A percentile compares a stretch with the other conserved stretches of the same genome.
These are phyloP conservation scores for Drosophila kohkoa DNA, from an alignment of 1,140 invertebrate species.

Conservation along the genomic window DNA sequence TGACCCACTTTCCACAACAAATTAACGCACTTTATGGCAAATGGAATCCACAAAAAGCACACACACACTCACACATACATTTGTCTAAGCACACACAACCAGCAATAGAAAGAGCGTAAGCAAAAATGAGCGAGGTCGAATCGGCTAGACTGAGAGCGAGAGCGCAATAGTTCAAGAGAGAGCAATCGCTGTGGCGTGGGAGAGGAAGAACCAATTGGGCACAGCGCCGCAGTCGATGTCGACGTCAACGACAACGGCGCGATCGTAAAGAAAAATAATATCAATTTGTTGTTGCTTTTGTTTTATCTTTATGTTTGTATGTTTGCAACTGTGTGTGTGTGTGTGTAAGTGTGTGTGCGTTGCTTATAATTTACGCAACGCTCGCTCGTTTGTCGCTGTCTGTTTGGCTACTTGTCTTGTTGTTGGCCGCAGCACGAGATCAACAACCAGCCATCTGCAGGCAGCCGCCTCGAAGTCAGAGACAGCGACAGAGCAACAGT, in stretches of 20 bases:
- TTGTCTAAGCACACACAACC: slow-evolving; percentile 8
- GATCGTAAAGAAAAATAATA: slow-evolving; percentile 47
- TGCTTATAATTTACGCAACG: slow-evolving; percentile 79
- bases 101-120: slow-evolving; percentile 43
- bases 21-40: slow-evolving; percentile 79
- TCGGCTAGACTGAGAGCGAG: slow-evolving; percentile 11
- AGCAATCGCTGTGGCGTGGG: slow-evolving; percentile 21
- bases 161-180: slow-evolving; percentile 6
- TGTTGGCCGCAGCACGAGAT: slow-evolving; percentile 56
- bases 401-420: slow-evolving; percentile 70
- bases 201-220: slow-evolving; percentile 54
- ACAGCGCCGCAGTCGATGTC: slow-evolving; percentile 17
- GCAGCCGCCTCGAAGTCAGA: background rate
- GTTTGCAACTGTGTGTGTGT: background rate
- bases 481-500: background rate
- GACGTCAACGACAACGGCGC: background rate
- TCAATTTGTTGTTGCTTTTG: slow-evolving; percentile 47
- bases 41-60: slow-evolving; percentile 68
- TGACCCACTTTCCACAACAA: slow-evolving; percentile 75
- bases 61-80: too few species aligned
- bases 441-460: slow-evolving; percentile 48
- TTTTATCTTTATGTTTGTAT: slow-evolving; percentile 25
- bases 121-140: slow-evolving; percentile 22
- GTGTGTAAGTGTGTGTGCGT: slow-evolving; percentile 44
- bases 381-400: slow-evolving; percentile 73